Evolutionary conservation across 2,888 invertebrate species (phyloP).

Genomic region (Caenorhabditis becei): DNA sequence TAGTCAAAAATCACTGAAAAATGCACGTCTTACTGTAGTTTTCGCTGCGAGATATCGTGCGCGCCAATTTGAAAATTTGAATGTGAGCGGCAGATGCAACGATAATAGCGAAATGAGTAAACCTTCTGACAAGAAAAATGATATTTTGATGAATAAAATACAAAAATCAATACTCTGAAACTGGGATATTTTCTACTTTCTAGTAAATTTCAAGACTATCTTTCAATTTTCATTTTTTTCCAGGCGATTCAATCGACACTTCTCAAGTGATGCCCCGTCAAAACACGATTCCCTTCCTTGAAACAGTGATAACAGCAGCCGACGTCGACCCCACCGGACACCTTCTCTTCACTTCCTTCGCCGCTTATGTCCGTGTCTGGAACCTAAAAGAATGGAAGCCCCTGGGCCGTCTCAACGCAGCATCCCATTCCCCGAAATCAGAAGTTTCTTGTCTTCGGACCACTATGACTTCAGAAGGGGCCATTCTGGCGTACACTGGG

Average conservation of each 20-base stretch:
- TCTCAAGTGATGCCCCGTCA: slow-evolving; percentile 64
- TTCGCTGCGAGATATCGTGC: too few species aligned
- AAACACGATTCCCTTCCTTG: slow-evolving; percentile 73
- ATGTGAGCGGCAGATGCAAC: too few species aligned
- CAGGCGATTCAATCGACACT: slow-evolving; percentile 38
- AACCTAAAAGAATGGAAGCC: slow-evolving; percentile 84
- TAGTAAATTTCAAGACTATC: too few species aligned
- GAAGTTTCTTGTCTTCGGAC: slow-evolving; percentile 58
- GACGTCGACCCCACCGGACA: slow-evolving; percentile 70
- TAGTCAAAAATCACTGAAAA: too few species aligned
- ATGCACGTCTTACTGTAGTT: too few species aligned
- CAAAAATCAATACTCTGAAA: too few species aligned
- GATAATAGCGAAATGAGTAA: too few species aligned
- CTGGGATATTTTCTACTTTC: too few species aligned
- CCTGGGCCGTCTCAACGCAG: slow-evolving; percentile 66
- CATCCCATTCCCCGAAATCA: slow-evolving; percentile 67
- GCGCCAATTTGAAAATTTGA: too few species aligned
- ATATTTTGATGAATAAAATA: too few species aligned
- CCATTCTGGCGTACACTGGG: slow-evolving; percentile 87
- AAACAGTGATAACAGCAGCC: slow-evolving; percentile 67
- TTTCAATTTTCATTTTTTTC: too few species aligned
- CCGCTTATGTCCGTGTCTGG: slow-evolving; percentile 83
- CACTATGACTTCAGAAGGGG: slow-evolving; percentile 86
- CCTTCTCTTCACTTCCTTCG: slow-evolving; percentile 70
- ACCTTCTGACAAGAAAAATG: too few species aligned